Evolutionary conservation across 2,888 invertebrate species (phyloP), one percentile per base, ranked within the genome.

Genomic region (Hirtodrosophila cameraria): DNA sequence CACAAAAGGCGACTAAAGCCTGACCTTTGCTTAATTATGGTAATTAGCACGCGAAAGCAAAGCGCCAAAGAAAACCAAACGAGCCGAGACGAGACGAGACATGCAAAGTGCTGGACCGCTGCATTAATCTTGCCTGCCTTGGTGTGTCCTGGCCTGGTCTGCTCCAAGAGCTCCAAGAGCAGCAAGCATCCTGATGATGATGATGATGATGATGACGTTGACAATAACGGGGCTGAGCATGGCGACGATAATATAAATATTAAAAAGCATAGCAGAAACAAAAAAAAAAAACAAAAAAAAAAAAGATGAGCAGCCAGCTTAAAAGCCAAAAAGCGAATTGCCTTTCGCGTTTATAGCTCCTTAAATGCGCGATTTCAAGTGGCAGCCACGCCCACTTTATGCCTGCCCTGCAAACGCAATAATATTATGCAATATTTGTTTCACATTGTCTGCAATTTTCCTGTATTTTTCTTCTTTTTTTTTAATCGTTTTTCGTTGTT

Each of bases 11-110:
- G 81, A 74, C 84, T 76, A 82, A 86, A 74, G 86, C 81, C 86
- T 82, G 86, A 86, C 81, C 86, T 82, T 84, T 82, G 86, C 86
- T 86, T 82, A 82, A 82, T 82, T 82, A 82, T 82, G 81, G 86
- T 82, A 86, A 82, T 82, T 82, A 82, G 81, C 70, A 76, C 58
- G 68, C 61, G 74, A 80, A 69, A 68, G 62, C 60, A 67, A 67
- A 58, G 16, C 35, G 30, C 20, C 43, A 57, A 60, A 64, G 68
- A 57, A 67, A 73, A 63, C 60, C 57, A 82, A 75, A 75, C 69
- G 86, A 71, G 58, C 61, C 68, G 77, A 38, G 63, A 54, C 53
- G 58, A 48, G 57, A 48, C 57, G 66, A 48, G 57, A 50, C 57
- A 66, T 57, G 48, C 33, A 45, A 28, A 66, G 57, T 74, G 69